phyloP scores from a whole-genome alignment of 1,140 invertebrate species.

The Drosophila sproati region DNA sequence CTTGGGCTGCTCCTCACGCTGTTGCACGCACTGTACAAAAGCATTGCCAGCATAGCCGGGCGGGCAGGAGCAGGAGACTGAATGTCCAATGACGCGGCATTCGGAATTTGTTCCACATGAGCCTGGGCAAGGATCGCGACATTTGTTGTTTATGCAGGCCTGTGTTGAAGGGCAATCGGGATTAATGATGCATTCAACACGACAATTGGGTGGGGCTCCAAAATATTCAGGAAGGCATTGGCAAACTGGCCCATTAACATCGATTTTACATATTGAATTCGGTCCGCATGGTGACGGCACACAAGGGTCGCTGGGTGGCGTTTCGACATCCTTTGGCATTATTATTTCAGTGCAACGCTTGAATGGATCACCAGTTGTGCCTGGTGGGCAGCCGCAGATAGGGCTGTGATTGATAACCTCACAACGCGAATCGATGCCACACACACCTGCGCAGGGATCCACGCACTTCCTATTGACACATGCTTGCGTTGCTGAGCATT shows the following conservation, averaged over 20 bases:
- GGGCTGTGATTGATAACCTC: constrained; percentile 94
- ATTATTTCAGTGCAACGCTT: constrained; percentile 89
- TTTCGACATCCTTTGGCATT: constrained; percentile 67
- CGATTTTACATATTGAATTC: constrained; percentile 88
- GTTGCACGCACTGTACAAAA: constrained; percentile 88
- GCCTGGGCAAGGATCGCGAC: constrained; percentile 89
- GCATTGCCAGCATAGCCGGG: constrained; percentile 90
- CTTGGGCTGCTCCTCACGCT: constrained; percentile 81
- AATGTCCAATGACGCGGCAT: constrained; percentile 90
- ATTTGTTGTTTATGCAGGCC: constrained; percentile 90
- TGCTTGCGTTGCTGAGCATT: constrained; percentile 91
- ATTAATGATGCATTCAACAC: constrained; percentile 90
- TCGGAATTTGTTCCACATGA: constrained; percentile 90
- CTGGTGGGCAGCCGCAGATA: constrained; percentile 91
- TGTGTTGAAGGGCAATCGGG: constrained; percentile 89
- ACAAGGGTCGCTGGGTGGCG: constrained; percentile 86
- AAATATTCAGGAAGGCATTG: constrained; percentile 89
- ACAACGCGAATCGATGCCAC: constrained; percentile 92
- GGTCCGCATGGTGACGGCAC: constrained; percentile 89
- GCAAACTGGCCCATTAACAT: constrained; percentile 87
- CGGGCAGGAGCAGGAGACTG: constrained; percentile 90
- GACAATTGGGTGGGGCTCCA: constrained; percentile 90
- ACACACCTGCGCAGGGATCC: constrained; percentile 93
- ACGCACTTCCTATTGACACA: constrained; percentile 94
- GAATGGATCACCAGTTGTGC: constrained; percentile 94